Evolutionary conservation across 2,113 vertebrate species (phyloP).

Genomic region (Camelus dromedarius): DNA sequence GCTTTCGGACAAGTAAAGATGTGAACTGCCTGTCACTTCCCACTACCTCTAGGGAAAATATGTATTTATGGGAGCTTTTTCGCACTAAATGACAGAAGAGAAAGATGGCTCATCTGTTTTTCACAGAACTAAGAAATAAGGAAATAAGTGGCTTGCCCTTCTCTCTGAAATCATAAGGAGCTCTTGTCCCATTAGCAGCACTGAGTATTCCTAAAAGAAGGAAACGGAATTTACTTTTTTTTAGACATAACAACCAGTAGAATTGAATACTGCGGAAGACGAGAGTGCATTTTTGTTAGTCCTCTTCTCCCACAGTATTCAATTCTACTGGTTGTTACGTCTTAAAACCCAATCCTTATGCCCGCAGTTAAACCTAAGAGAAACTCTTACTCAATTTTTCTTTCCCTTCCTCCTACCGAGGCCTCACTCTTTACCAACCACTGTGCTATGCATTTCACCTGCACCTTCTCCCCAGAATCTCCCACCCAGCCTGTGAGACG

Average conservation of each 20-base stretch:
- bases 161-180: constrained; percentile 38
- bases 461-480: not conserved
- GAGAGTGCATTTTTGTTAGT: not conserved
- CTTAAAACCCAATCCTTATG: not conserved
- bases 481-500: not conserved
- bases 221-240: not conserved
- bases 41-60: not conserved
- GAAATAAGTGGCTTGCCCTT: constrained; percentile 15
- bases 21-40: constrained; percentile 38
- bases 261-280: not conserved
- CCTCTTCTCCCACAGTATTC: not conserved
- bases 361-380: not conserved
- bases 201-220: constrained; percentile 10
- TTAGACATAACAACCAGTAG: not conserved
- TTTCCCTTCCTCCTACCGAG: not conserved
- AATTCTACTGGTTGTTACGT: not conserved
- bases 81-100: constrained; percentile 28
- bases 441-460: not conserved
- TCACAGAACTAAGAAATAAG: constrained; percentile 35
- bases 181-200: not conserved
- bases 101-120: constrained; percentile 57
- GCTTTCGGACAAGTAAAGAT: constrained; percentile 54
- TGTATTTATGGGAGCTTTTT: constrained; percentile 13
- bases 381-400: not conserved
- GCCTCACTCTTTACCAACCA: not conserved